Evolutionary conservation across 2,888 invertebrate species (phyloP).

Genomic region (Lagria hirta): DNA sequence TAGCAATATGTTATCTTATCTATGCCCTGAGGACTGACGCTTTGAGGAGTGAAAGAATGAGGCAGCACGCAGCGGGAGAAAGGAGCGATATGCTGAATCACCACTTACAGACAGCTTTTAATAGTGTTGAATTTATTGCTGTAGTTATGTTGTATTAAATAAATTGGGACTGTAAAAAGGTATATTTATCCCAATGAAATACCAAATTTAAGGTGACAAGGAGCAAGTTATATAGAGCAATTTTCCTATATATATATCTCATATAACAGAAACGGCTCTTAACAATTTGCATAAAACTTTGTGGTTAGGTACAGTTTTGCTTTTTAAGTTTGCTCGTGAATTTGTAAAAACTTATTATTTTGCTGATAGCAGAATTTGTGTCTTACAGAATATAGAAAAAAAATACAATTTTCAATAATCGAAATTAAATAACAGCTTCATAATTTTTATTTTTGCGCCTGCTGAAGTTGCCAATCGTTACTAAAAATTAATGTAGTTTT

Average conservation of each 20-base stretch:
- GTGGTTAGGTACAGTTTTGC: too few species aligned
- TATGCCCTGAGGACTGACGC: conserved; percentile 63
- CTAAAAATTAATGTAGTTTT: too few species aligned
- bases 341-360: too few species aligned
- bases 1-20: conserved; percentile 59
- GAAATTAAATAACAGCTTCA: too few species aligned
- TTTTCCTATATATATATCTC: background rate
- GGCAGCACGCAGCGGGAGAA: conserved; percentile 63
- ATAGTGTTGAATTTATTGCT: conserved; percentile 23
- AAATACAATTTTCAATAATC: too few species aligned
- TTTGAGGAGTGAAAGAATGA: conserved; percentile 64
- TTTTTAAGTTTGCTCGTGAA: too few species aligned
- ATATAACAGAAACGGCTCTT: too few species aligned
- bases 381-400: too few species aligned
- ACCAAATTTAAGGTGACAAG: too few species aligned
- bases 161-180: background rate
- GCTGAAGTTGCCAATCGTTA: too few species aligned
- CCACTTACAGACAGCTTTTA: conserved; percentile 64
- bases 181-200: background rate
- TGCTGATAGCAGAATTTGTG: too few species aligned
- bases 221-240: background rate
- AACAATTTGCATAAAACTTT: background rate
- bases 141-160: conserved; percentile 17
- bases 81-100: conserved; percentile 57
- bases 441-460: too few species aligned